phyloP scores from a whole-genome alignment of 2,888 invertebrate species.

The Deilephila porcellus region DNA sequence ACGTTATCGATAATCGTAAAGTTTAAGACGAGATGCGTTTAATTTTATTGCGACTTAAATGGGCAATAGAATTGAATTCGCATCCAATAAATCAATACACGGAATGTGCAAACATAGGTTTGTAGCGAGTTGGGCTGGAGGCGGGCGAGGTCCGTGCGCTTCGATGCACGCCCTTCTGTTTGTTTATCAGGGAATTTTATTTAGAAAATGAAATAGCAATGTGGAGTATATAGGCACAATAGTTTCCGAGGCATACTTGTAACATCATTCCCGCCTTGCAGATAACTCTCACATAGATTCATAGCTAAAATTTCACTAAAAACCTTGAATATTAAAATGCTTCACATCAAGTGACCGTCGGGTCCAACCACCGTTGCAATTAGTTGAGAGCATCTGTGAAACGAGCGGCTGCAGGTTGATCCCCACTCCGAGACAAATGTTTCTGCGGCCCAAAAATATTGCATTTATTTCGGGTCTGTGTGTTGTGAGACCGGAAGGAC shows the following conservation, averaged over 20 bases:
- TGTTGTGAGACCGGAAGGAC: no score
- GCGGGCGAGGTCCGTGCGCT: conserved; percentile 12
- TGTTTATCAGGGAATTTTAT: conserved; percentile 14
- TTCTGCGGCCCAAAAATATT: no score
- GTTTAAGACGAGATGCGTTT: background rate
- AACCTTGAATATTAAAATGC: no score
- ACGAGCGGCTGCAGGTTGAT: no score
- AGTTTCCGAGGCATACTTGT: background rate
- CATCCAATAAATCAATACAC: conserved; percentile 16
- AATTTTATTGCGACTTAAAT: background rate
- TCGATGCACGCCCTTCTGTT: conserved; percentile 24
- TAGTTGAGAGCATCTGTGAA: no score
- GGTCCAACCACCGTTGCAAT: no score
- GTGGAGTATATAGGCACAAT: background rate
- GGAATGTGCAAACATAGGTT: conserved; percentile 3
- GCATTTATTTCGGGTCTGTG: no score
- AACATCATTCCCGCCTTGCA: no score
- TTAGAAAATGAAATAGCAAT: conserved; percentile 8
- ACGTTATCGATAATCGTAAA: background rate
- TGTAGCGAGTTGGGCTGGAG: background rate
- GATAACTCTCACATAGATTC: no score
- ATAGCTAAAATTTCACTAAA: no score
- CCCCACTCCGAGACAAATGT: no score
- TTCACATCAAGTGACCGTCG: no score
- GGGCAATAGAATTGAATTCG: background rate